A percentile compares a stretch with the other conserved stretches of the same genome.
These are phyloP conservation scores for Anoplophora glabripennis DNA, from an alignment of 1,140 invertebrate species.

Conservation along the genomic window DNA sequence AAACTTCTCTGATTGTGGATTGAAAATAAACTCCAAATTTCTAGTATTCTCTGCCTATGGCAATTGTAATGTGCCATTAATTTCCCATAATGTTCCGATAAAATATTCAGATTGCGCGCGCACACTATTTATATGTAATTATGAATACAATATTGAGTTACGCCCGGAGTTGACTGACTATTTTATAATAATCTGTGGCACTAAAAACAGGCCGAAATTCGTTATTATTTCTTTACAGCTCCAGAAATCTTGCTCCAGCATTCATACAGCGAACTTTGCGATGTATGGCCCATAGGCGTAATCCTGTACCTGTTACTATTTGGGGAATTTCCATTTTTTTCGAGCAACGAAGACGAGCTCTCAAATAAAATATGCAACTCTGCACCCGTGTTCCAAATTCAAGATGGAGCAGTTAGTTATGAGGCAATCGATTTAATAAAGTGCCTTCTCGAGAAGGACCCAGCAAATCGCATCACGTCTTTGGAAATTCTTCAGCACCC, in stretches of 20 bases:
- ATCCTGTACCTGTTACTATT: slow-evolving; percentile 55
- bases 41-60: too few species aligned
- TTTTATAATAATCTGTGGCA: too few species aligned
- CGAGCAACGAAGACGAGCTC: slow-evolving; percentile 38
- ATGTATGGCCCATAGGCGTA: slow-evolving; percentile 60
- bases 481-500: slow-evolving; percentile 53
- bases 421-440: slow-evolving; percentile 50
- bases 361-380: slow-evolving; percentile 41
- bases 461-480: slow-evolving; percentile 54
- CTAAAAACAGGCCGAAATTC: too few species aligned
- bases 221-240: slow-evolving; percentile 44
- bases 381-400: slow-evolving; percentile 26
- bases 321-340: slow-evolving; percentile 46
- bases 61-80: too few species aligned
- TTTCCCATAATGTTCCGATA: too few species aligned
- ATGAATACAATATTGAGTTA: too few species aligned
- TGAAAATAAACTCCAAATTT: too few species aligned
- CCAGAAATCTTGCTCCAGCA: slow-evolving; percentile 58
- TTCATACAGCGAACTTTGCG: slow-evolving; percentile 59
- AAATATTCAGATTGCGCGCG: too few species aligned
- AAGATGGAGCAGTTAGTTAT: slow-evolving; percentile 14
- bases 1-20: too few species aligned
- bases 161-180: too few species aligned
- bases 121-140: too few species aligned
- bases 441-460: slow-evolving; percentile 53